Conservation (phyloP, 2,888 invertebrate species). For the Tipula lateralis region DNA sequence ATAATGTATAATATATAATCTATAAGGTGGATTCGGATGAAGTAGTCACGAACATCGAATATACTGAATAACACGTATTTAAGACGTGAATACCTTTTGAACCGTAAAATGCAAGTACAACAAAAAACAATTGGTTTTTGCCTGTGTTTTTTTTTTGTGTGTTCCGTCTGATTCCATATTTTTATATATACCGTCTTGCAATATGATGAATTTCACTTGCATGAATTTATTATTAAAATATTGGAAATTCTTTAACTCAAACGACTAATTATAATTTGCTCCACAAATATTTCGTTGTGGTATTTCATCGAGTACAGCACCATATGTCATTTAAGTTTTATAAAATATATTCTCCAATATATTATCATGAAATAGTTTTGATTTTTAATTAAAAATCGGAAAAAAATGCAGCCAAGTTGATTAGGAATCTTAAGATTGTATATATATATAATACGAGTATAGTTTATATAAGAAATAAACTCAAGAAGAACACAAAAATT, state of each 20-base stretch:
- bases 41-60: constrained; percentile 31
- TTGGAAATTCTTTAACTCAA: neutral
- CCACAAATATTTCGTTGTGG: neutral
- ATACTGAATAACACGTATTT: constrained; percentile 31
- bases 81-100: constrained; percentile 31
- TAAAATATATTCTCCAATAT: neutral
- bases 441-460: too few relatives aligned
- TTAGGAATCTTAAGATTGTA: neutral
- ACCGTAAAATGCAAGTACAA: constrained; percentile 27
- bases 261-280: neutral
- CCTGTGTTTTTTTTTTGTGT: neutral
- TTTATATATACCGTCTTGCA: neutral
- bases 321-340: neutral
- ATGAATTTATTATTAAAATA: neutral
- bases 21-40: constrained; percentile 30
- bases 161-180: neutral
- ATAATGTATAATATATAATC: neutral
- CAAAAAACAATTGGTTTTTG: constrained; percentile 7
- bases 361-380: neutral
- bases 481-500: constrained; percentile 4
- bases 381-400: neutral
- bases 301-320: neutral
- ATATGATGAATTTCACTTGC: neutral
- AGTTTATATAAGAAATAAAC: too few relatives aligned
- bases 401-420: neutral